These are phyloP conservation scores for Osmerus eperlanus DNA, from an alignment of 2,113 vertebrate genomes.

Conservation along the genomic window DNA sequence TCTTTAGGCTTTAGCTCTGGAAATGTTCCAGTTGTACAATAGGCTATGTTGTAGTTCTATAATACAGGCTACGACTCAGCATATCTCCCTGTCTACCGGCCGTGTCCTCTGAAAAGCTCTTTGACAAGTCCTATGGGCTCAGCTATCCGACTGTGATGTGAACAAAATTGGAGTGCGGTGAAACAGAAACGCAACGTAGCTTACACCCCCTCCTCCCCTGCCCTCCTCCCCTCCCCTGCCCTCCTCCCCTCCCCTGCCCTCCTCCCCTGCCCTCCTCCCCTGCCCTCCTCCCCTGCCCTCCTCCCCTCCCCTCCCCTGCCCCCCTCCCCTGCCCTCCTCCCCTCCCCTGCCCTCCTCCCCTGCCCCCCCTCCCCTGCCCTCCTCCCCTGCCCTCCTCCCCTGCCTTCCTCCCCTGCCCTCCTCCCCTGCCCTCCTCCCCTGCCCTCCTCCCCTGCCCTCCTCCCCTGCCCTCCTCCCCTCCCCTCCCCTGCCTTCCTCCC, in stretches of 20 bases:
- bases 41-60: not conserved
- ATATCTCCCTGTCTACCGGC: constrained; percentile 4
- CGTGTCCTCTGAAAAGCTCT: constrained; percentile 48
- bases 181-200: constrained; percentile 61
- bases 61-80: not conserved
- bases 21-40: not conserved
- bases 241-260: not conserved
- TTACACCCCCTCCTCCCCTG: constrained; percentile 22
- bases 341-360: constrained; percentile 60
- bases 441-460: constrained; percentile 3
- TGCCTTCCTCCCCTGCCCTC: constrained; percentile 2
- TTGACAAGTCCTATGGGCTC: constrained; percentile 52
- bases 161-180: constrained; percentile 68
- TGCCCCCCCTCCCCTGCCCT: constrained; percentile 57
- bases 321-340: constrained; percentile 34
- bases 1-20: not conserved
- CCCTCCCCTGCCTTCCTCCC: constrained; percentile 6
- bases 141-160: constrained; percentile 66
- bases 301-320: constrained; percentile 22
- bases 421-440: not conserved
- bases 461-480: constrained; percentile 41
- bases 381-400: constrained; percentile 61
- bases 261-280: not conserved
- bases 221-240: constrained; percentile 19
- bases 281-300: constrained; percentile 40